Conservation (phyloP, 2,888 invertebrate species). For the Tetranychus truncatus region DNA sequence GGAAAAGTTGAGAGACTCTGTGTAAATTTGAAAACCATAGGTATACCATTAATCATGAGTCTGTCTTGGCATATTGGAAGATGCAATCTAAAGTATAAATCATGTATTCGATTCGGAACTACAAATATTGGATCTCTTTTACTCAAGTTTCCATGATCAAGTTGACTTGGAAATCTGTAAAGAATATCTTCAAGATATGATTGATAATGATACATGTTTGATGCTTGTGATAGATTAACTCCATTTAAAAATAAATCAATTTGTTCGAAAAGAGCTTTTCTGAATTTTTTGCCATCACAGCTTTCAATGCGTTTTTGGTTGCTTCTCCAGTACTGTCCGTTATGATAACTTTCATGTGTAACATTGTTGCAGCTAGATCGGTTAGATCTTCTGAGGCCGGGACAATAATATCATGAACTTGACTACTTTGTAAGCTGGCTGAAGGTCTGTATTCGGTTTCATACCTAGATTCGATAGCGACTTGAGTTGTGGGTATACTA, state of each 20-base stretch:
- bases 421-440: background rate
- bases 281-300: background rate
- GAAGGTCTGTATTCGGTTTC: constrained; percentile 2
- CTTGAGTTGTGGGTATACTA: background rate
- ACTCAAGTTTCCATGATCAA: background rate
- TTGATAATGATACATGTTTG: background rate
- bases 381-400: background rate
- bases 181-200: background rate
- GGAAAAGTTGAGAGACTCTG: background rate
- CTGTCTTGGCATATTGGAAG: background rate
- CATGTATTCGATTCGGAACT: background rate
- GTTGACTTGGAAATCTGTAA: background rate
- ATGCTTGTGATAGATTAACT: background rate
- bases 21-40: background rate
- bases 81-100: constrained; percentile 2
- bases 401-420: background rate
- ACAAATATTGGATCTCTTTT: background rate
- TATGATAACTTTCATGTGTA: background rate
- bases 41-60: background rate
- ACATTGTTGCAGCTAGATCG: background rate
- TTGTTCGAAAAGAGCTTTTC: background rate
- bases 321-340: background rate
- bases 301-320: background rate
- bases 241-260: background rate
- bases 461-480: background rate